A percentile compares a stretch with the other conserved stretches of the same genome.
phyloP scores from a whole-genome alignment of 2,888 invertebrate genomes.

The Coremacera marginata region DNA sequence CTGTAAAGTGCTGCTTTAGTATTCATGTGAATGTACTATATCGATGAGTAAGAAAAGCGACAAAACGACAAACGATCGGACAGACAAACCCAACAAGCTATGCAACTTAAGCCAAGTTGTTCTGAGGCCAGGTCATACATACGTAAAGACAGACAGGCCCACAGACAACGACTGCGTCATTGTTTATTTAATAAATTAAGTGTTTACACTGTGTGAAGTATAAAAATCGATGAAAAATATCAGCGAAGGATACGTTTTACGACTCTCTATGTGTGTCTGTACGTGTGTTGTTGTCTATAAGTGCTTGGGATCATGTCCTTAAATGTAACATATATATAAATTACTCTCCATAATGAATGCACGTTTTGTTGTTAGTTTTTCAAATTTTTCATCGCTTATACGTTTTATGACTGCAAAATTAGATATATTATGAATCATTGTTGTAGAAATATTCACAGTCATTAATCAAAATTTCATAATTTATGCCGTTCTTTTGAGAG shows the following conservation, averaged over 20 bases:
- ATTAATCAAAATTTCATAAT: too few relatives aligned
- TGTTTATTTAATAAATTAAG: conserved; percentile 34
- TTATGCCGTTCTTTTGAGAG: too few relatives aligned
- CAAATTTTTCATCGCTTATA: neutral
- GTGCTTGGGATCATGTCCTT: neutral
- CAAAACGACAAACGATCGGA: neutral
- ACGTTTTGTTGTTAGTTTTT: neutral
- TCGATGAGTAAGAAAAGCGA: neutral
- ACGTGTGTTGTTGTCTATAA: neutral
- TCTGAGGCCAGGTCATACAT: neutral
- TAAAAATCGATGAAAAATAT: conserved; percentile 21
- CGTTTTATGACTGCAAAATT: too few relatives aligned
- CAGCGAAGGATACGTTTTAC: neutral
- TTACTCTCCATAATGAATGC: neutral
- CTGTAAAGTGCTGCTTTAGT: neutral
- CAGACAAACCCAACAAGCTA: neutral
- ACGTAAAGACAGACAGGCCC: neutral
- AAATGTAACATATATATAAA: neutral
- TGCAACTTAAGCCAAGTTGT: neutral
- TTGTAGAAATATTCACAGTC: too few relatives aligned
- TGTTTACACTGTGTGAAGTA: conserved; percentile 1
- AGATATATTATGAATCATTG: too few relatives aligned
- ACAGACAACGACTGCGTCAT: neutral
- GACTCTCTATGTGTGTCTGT: neutral
- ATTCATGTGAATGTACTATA: neutral